A percentile compares a stretch with the other conserved stretches of the same genome.
phyloP scores from a whole-genome alignment of 1,140 invertebrate species.

The Drosophila busckii region DNA sequence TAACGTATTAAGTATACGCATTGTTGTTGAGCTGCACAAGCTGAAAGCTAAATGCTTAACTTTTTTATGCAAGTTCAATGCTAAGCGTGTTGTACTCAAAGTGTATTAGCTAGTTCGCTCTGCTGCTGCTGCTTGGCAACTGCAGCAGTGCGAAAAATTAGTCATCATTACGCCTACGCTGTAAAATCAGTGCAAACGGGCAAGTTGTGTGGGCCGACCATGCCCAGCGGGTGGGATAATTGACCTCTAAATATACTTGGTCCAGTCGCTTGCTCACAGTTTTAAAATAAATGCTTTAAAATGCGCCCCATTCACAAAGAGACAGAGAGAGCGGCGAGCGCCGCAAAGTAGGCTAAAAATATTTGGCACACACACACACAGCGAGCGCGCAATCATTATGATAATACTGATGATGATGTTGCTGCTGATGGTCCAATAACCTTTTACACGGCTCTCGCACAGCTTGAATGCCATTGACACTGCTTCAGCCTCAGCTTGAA shows the following conservation, averaged over 20 bases:
- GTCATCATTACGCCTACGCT: constrained; percentile 51
- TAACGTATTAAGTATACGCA: too few species aligned
- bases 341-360: constrained; percentile 72
- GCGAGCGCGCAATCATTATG: neutral
- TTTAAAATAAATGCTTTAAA: constrained; percentile 34
- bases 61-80: too few species aligned
- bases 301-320: too few species aligned
- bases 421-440: constrained; percentile 52
- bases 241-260: constrained; percentile 70
- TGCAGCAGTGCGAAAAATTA: constrained; percentile 43
- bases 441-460: constrained; percentile 28
- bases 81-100: too few species aligned
- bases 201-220: constrained; percentile 45
- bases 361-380: constrained; percentile 49
- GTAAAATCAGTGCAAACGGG: constrained; percentile 46
- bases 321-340: constrained; percentile 31
- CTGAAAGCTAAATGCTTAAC: too few species aligned
- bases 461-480: constrained; percentile 66
- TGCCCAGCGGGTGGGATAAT: constrained; percentile 49
- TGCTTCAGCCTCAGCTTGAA: constrained; percentile 34
- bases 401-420: constrained; percentile 16
- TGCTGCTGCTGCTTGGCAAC: constrained; percentile 7
- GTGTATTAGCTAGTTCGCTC: too few species aligned
- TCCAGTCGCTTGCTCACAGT: constrained; percentile 12
- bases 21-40: too few species aligned